Evolutionary conservation across 2,888 invertebrate species (phyloP).

Genomic region (Pollenia labialis): DNA sequence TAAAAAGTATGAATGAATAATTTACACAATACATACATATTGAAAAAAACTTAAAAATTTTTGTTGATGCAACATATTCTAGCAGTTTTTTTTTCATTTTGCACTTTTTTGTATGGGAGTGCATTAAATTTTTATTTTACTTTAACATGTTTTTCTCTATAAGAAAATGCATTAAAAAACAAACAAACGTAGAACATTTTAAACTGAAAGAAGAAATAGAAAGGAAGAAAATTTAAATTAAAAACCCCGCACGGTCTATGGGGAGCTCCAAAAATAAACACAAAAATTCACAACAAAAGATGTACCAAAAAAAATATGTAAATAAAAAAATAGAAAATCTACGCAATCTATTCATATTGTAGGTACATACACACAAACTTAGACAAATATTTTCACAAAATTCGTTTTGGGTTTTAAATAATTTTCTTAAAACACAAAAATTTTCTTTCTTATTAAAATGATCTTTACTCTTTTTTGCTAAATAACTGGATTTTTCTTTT

Average conservation of each 20-base stretch:
- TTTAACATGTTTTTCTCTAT: slow-evolving; percentile 26
- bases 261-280: slow-evolving; percentile 73
- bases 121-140: slow-evolving; percentile 23
- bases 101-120: not conserved
- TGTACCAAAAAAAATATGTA: slow-evolving; percentile 28
- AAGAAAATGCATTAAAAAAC: slow-evolving; percentile 29
- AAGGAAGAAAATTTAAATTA: slow-evolving; percentile 45
- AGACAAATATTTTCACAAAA: slow-evolving; percentile 1
- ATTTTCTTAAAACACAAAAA: not conserved
- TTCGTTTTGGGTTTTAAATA: not conserved
- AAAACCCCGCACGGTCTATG: slow-evolving; percentile 66
- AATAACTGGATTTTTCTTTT: not conserved
- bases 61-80: slow-evolving; percentile 24
- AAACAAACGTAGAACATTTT: not conserved
- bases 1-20: not conserved
- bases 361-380: slow-evolving; percentile 34
- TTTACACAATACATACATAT: slow-evolving; percentile 28
- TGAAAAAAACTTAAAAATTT: not conserved
- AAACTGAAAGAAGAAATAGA: slow-evolving; percentile 20
- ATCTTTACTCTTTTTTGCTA: not conserved
- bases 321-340: slow-evolving; percentile 41
- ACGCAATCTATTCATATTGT: not conserved
- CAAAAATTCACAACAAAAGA: slow-evolving; percentile 47
- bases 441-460: not conserved
- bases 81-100: slow-evolving; percentile 52